Evolutionary conservation across 1,140 invertebrate genomes (phyloP).

Genomic region (Charaxes varanes): DNA sequence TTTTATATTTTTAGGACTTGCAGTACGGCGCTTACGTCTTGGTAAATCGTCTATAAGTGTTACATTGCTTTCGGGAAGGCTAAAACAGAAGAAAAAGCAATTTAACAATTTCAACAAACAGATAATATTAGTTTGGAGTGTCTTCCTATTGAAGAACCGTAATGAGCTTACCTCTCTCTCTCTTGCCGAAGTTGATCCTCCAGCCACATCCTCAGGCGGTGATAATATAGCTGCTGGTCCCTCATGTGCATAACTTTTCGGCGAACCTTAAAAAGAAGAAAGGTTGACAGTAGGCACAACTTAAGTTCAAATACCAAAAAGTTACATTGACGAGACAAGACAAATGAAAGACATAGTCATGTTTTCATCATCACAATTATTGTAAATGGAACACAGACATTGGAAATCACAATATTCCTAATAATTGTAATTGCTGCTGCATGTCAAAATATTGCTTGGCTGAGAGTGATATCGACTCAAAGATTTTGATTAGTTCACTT

Average conservation of each 20-base stretch:
- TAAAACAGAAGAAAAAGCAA: conserved; percentile 29
- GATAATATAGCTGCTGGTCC: conserved; percentile 62
- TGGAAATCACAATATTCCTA: too few relatives aligned
- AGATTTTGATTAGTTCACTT: too few relatives aligned
- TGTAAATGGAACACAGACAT: too few relatives aligned
- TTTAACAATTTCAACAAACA: conserved; percentile 7
- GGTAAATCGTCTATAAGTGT: conserved; percentile 49
- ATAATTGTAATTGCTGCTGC: too few relatives aligned
- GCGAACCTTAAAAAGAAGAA: conserved; percentile 36
- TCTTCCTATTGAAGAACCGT: background rate
- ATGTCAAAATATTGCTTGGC: too few relatives aligned
- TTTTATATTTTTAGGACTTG: conserved; percentile 41
- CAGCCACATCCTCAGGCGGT: conserved; percentile 57
- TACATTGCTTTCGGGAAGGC: conserved; percentile 47
- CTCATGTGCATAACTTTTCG: conserved; percentile 66
- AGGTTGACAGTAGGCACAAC: background rate
- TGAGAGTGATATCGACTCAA: too few relatives aligned
- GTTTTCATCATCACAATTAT: too few relatives aligned
- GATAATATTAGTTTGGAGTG: too few relatives aligned
- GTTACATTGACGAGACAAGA: too few relatives aligned
- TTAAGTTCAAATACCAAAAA: too few relatives aligned
- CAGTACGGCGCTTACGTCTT: conserved; percentile 39
- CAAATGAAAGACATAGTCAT: too few relatives aligned
- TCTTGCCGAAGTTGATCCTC: conserved; percentile 56
- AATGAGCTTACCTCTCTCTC: conserved; percentile 35